Percentiles rank a stretch among this genome's conserved stretches.
Evolutionary conservation across 2,888 invertebrate genomes (phyloP).

Genomic region (Tinea pellionella): DNA sequence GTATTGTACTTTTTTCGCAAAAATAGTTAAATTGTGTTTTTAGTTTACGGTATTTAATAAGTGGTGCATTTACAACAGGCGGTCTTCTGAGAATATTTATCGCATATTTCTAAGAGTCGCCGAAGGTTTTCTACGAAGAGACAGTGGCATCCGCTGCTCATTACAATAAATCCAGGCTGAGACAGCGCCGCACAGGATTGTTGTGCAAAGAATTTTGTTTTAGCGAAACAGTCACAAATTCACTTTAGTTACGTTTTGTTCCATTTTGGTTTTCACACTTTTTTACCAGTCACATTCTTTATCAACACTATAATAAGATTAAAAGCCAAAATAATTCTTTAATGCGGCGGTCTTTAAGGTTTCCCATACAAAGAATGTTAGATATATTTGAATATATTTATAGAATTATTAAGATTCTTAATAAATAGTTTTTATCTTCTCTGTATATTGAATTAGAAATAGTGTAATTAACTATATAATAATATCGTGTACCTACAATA

Average conservation of each 20-base stretch:
- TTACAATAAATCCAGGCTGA: constrained; percentile 61
- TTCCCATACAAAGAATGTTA: constrained; percentile 25
- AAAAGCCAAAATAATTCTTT: constrained; percentile 66
- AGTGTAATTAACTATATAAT: no score
- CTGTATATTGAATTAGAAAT: no score
- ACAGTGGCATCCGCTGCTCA: constrained; percentile 49
- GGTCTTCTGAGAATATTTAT: constrained; percentile 14
- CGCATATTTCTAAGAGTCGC: constrained; percentile 51
- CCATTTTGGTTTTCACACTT: constrained; percentile 69
- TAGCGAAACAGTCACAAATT: constrained; percentile 69
- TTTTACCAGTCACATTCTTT: constrained; percentile 63
- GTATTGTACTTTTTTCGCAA: no score
- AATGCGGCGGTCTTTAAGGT: constrained; percentile 65
- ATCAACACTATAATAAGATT: constrained; percentile 12
- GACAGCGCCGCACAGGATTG: constrained; percentile 70
- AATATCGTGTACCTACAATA: no score
- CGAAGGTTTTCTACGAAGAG: constrained; percentile 55
- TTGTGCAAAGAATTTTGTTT: constrained; percentile 66
- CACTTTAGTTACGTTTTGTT: constrained; percentile 64
- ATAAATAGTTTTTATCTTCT: not conserved
- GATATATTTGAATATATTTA: constrained; percentile 27
- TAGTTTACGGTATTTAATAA: no score
- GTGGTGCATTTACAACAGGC: not conserved
- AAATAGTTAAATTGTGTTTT: no score
- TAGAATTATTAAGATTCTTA: not conserved